Percentiles rank a stretch among this genome's conserved stretches.
phyloP scores from a whole-genome alignment of 2,888 invertebrate species.

The Sialis lutaria region DNA sequence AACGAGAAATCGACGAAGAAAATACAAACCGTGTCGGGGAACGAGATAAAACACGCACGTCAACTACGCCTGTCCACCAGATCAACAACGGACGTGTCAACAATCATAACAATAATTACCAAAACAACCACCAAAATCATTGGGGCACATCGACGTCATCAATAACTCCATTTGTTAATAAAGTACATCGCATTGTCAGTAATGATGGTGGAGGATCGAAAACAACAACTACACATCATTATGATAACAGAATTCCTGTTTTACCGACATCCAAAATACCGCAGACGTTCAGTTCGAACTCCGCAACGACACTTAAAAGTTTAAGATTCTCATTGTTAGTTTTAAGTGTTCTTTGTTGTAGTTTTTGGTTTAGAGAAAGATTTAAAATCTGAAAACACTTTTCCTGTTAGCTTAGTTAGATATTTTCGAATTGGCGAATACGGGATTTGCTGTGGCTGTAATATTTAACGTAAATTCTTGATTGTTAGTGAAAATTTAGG shows the following conservation, averaged over 20 bases:
- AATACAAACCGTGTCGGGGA: conserved; percentile 20
- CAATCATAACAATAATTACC: not conserved
- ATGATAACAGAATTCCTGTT: not conserved
- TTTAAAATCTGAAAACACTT: no score
- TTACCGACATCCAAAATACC: not conserved
- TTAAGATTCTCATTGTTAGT: no score
- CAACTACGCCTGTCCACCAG: not conserved
- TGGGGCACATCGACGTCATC: not conserved
- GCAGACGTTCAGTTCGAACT: not conserved
- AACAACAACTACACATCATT: not conserved
- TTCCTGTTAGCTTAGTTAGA: no score
- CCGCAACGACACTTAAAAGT: no score
- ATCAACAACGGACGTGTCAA: not conserved
- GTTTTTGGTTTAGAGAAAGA: no score
- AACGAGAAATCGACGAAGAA: conserved; percentile 49
- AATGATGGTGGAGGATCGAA: not conserved
- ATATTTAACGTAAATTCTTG: no score
- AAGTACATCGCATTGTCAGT: not conserved
- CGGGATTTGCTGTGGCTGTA: no score
- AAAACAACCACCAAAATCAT: not conserved
- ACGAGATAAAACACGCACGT: conserved; percentile 8
- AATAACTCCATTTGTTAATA: not conserved
- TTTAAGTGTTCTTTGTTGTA: no score
- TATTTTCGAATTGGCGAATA: no score
- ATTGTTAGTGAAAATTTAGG: no score